These are phyloP conservation scores for Platycnemis pennipes DNA, from an alignment of 2,888 invertebrate genomes.

Conservation along the genomic window DNA sequence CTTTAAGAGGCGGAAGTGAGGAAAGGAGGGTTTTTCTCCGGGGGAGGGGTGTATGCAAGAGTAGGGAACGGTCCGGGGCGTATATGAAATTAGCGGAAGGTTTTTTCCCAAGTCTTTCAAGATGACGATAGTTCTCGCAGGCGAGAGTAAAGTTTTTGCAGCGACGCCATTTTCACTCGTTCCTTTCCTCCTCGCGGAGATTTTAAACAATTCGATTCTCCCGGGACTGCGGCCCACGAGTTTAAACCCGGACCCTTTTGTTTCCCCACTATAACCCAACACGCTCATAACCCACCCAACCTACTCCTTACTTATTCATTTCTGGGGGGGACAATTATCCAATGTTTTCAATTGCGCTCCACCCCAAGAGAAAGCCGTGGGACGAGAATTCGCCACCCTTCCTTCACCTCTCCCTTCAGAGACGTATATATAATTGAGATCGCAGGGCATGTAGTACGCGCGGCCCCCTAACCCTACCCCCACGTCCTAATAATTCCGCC, in stretches of 20 bases:
- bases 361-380: not conserved
- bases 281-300: not conserved
- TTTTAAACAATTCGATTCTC: slow-evolving; percentile 49
- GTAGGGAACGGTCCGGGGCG: not conserved
- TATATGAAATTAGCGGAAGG: slow-evolving; percentile 41
- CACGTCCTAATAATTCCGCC: not conserved
- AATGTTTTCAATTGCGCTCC: slow-evolving; percentile 20
- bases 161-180: not conserved
- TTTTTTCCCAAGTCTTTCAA: slow-evolving; percentile 5
- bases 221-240: not conserved
- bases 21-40: slow-evolving; percentile 20
- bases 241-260: not conserved
- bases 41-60: not conserved
- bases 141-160: not conserved
- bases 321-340: slow-evolving; percentile 34
- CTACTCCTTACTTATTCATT: slow-evolving; percentile 36
- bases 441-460: not conserved
- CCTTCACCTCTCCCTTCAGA: not conserved
- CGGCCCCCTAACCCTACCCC: not conserved
- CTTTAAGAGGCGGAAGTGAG: not conserved
- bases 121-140: not conserved
- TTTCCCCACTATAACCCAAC: not conserved
- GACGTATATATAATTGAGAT: slow-evolving; percentile 19
- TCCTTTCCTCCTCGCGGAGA: slow-evolving; percentile 42
- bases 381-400: not conserved